Conservation (phyloP, 2,888 invertebrate genomes). For the Suillia variegata region DNA sequence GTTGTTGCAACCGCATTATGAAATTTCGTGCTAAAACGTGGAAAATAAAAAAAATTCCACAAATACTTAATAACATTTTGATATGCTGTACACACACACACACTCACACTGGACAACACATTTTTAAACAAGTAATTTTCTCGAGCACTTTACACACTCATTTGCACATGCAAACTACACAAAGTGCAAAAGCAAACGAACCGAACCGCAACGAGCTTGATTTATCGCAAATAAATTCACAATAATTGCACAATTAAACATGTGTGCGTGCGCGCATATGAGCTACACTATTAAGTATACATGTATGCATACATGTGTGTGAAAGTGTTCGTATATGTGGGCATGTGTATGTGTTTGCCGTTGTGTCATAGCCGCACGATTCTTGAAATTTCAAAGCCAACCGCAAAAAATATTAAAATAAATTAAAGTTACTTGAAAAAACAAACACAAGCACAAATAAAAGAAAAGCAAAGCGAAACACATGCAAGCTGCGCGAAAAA, state of each 20-base stretch:
- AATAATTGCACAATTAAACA: constrained; percentile 51
- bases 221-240: constrained; percentile 54
- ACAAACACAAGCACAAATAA: neutral
- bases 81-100: neutral
- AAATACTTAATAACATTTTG: too few relatives aligned
- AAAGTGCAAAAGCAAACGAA: neutral
- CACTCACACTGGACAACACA: neutral
- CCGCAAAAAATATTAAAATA: neutral
- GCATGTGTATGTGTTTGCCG: too few relatives aligned
- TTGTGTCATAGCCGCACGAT: too few relatives aligned
- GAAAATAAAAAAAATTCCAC: too few relatives aligned
- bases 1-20: too few relatives aligned
- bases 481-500: constrained; percentile 7
- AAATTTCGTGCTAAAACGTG: too few relatives aligned
- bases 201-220: constrained; percentile 43
- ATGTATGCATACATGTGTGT: constrained; percentile 15
- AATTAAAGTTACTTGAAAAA: neutral
- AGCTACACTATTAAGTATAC: too few relatives aligned
- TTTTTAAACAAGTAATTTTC: neutral
- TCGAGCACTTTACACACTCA: constrained; percentile 21
- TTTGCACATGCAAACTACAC: constrained; percentile 40
- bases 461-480: constrained; percentile 1
- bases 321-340: too few relatives aligned
- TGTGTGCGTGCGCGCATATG: constrained; percentile 26
- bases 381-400: neutral